Percentiles rank a stretch among this genome's conserved stretches.
These are phyloP conservation scores for Puntigrus tetrazona DNA, from an alignment of 2,113 vertebrate genomes.

Conservation along the genomic window DNA sequence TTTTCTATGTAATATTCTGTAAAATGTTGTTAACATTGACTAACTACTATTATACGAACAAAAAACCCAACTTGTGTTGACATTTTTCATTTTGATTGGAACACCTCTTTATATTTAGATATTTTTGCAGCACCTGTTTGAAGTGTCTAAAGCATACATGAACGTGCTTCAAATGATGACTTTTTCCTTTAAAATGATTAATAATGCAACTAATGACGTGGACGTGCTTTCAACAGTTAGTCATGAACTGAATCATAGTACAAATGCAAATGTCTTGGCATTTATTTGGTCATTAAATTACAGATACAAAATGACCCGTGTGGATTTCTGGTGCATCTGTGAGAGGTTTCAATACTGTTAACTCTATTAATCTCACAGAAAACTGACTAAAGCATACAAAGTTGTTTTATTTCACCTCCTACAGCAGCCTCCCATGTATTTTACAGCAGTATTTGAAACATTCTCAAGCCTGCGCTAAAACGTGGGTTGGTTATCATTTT, in stretches of 20 bases:
- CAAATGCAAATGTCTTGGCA: conserved; percentile 10
- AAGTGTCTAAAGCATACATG: background rate
- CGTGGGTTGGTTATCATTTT: background rate
- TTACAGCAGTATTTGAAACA: background rate
- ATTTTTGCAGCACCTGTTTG: background rate
- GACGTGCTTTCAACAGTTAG: background rate
- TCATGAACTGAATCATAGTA: conserved; percentile 1
- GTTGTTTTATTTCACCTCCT: background rate
- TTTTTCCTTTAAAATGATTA: background rate
- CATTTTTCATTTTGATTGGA: no score
- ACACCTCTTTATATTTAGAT: background rate
- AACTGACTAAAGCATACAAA: background rate
- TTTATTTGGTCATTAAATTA: conserved; percentile 5
- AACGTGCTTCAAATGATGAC: background rate
- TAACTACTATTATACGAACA: no score
- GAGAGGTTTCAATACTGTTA: background rate
- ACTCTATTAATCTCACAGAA: background rate
- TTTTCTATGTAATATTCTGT: no score
- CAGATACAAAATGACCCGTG: background rate
- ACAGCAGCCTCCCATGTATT: background rate
- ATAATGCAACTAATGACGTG: background rate
- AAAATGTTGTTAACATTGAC: no score
- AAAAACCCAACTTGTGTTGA: no score
- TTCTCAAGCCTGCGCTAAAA: background rate
- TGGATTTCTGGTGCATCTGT: background rate